Evolutionary conservation across 2,797 vertebrate species (phyloP), one percentile per base, ranked within the genome.

Genomic region (Erpetoichthys calabaricus): DNA sequence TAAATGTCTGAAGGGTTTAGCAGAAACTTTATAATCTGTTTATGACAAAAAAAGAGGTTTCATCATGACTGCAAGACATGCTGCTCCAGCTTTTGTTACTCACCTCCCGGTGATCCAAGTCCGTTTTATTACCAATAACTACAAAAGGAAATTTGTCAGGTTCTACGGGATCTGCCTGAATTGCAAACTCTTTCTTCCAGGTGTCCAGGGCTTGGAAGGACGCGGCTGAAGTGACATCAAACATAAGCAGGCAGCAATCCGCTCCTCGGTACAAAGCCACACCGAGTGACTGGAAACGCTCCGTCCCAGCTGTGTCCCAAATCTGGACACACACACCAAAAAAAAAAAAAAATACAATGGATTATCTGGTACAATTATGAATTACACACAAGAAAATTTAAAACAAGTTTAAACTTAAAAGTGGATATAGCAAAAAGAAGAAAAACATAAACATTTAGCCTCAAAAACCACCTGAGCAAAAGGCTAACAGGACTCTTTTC

Each of bases 211-310:
- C 67, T 0, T 65, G 61, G 65, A 85, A 82, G 51, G 72, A 82
- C 9, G 6, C 42, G 6, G 56, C 44, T 3, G 58, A 76, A 2
- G 78, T 80, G 59, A 84, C 79, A 44, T 83, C 80, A 41, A 80
- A 86, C 62, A 85, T 73, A 53, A 85, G 72, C 47, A 87, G 57
- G 68, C 77, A 84, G 68, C 83, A 82, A 65, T 82, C 72, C 42
- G 76, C 62, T 1, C 78, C 78, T 46, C 73, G 60, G 64, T 80
- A 82, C 6, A 82, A 64, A 2, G 73, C 68, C 0, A 65, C 68
- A 3, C 79, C 80, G 69, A 83, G 63, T 3, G 79, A 81, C 59
- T 77, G 79, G 68, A 85, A 82, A 58, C 80, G 68, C 64, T 86
- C 79, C 1, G 75, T 77, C 1, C 76, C 80, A 0, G 80, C 81